phyloP scores from a whole-genome alignment of 2,888 invertebrate genomes.

The Nebria salina region DNA sequence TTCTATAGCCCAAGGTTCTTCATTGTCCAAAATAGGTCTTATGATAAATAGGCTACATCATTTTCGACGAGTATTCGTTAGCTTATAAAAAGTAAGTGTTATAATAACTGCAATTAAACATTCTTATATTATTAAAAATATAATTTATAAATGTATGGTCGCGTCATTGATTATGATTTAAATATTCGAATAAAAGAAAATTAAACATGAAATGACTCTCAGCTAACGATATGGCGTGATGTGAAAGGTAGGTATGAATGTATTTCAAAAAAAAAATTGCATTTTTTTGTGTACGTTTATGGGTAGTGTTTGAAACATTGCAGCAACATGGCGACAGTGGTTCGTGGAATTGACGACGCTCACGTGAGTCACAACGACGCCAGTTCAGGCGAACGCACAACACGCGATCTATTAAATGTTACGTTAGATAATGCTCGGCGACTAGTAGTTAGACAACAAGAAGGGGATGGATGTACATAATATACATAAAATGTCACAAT shows the following conservation, averaged over 20 bases:
- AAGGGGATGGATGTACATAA: constrained; percentile 31
- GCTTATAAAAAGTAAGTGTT: no score
- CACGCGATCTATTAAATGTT: constrained; percentile 38
- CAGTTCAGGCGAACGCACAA: constrained; percentile 35
- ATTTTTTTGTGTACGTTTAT: background rate
- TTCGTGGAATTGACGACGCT: constrained; percentile 32
- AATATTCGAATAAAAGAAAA: background rate
- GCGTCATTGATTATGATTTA: no score
- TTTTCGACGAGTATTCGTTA: no score
- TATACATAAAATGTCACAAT: constrained; percentile 34
- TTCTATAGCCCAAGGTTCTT: no score
- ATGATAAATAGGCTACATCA: no score
- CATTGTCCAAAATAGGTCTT: no score
- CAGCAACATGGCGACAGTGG: constrained; percentile 10
- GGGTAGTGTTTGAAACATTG: background rate
- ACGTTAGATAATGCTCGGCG: constrained; percentile 36
- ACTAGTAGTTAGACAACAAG: constrained; percentile 7
- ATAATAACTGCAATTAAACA: no score
- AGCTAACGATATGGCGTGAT: background rate
- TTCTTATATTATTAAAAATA: no score
- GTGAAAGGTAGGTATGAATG: background rate
- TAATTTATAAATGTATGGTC: no score
- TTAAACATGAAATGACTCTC: background rate
- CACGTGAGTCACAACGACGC: constrained; percentile 36
- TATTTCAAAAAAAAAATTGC: background rate